These are phyloP conservation scores for Pipistrellus kuhlii DNA, from an alignment of 2,797 vertebrate species.

Conservation along the genomic window DNA sequence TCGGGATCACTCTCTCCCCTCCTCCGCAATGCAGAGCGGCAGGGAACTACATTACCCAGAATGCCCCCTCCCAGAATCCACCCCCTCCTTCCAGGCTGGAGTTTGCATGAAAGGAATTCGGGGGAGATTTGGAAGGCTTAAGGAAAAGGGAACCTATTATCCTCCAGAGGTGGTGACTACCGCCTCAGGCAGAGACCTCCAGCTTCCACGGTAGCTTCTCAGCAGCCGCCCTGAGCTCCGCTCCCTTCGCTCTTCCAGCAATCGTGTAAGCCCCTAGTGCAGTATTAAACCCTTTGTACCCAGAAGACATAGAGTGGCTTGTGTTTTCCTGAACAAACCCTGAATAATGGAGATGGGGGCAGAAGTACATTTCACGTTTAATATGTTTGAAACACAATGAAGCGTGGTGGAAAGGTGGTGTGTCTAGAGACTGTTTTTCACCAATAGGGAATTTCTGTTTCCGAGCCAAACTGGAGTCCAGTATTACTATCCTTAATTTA, in stretches of 20 bases:
- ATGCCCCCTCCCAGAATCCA: neutral
- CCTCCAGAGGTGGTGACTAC: neutral
- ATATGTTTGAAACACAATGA: neutral
- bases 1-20: neutral
- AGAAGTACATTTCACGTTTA: neutral
- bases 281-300: neutral
- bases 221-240: neutral
- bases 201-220: neutral
- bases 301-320: neutral
- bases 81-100: neutral
- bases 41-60: constrained; percentile 54
- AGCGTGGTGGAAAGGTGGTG: neutral
- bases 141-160: neutral
- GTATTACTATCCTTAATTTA: neutral
- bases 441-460: neutral
- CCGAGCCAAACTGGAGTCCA: neutral
- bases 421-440: neutral
- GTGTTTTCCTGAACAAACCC: constrained; percentile 5
- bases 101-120: neutral
- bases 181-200: neutral
- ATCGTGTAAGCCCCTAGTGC: neutral
- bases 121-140: neutral
- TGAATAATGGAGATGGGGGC: neutral
- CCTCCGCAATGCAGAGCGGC: neutral
- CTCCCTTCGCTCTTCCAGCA: neutral